Evolutionary conservation across 2,113 vertebrate species (phyloP), one percentile per base, ranked within the genome.

Genomic region (Daphoenositta chrysoptera): DNA sequence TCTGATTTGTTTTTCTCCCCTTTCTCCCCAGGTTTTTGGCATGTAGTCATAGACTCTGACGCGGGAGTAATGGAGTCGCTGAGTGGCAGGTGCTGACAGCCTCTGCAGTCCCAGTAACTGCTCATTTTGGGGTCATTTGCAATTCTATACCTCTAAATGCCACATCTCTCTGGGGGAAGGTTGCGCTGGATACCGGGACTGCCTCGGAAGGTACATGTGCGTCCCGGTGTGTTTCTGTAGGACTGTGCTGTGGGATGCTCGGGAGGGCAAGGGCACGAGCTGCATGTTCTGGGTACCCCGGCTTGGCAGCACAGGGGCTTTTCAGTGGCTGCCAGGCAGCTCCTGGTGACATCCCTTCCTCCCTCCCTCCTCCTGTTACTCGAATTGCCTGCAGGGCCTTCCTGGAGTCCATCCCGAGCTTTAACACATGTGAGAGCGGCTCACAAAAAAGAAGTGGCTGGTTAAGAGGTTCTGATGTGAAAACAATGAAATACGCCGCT

Each of bases 101-200:
- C 37, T 78, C 84, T 94, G 89, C 89, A 87, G 90, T 33, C 90
- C 97, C 91, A 65, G 68, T 78, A 54, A 51, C 94, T 73, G 88
- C 94, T 96, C 92, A 54, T 85, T 97, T 92, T 58, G 92, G 90
- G 95, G 44, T 72, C 94, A 89, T 92, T 91, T 61, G 92, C 96
- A 91, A 53, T 90, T 94, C 80, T 96, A 18, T 90, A 18, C 70
- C 94, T 96, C 97, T 98, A 97, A 98, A 98, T 98, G 98, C 98
- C 97, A 97, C 97, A 97, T 93, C 87, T 97, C 94, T 89, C 92
- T 90, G 76, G 96, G 96, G 97, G 89, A 97, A 97, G 94, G 81
- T 93, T 95, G 96, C 94, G 92, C 96, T 97, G 97, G 96, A 96
- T 92, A 94, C 96, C 97, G 87, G 94, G 96, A 94, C 90, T 96